Percentiles rank a stretch among this genome's conserved stretches.
These are phyloP conservation scores for Intellagama lesueurii DNA, from an alignment of 2,797 vertebrate genomes.

Conservation along the genomic window DNA sequence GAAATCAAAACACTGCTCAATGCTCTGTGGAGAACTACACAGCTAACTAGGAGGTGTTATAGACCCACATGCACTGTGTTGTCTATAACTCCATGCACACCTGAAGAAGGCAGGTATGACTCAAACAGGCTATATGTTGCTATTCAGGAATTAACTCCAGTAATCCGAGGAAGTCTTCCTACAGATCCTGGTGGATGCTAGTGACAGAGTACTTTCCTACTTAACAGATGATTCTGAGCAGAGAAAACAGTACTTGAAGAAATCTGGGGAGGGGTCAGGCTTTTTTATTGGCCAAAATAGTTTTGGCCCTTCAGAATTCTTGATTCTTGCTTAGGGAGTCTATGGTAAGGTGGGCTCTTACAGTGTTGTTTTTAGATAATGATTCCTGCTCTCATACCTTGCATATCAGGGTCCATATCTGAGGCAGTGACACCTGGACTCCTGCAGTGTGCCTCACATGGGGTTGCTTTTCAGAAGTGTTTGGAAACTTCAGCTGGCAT, in stretches of 20 bases:
- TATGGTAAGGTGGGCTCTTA: no score
- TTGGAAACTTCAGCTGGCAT: no score
- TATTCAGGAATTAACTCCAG: not conserved
- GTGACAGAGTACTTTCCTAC: not conserved
- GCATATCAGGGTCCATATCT: no score
- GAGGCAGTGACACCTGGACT: no score
- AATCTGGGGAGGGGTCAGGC: no score
- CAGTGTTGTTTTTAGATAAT: no score
- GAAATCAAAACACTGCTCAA: not conserved
- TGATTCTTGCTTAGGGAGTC: not conserved
- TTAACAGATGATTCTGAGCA: not conserved
- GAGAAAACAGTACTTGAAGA: not conserved
- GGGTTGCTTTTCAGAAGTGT: no score
- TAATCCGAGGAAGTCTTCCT: no score
- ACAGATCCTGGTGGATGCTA: not conserved
- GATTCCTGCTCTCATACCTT: no score
- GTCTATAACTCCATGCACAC: not conserved
- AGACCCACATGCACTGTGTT: not conserved
- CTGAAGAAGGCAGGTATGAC: not conserved
- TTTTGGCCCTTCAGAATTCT: not conserved
- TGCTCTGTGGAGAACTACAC: not conserved
- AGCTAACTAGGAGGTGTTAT: not conserved
- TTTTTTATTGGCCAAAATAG: not conserved
- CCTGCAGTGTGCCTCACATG: no score
- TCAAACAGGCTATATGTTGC: not conserved